Conservation (phyloP, 2,888 invertebrate genomes). For the Lochmaea crataegi region DNA sequence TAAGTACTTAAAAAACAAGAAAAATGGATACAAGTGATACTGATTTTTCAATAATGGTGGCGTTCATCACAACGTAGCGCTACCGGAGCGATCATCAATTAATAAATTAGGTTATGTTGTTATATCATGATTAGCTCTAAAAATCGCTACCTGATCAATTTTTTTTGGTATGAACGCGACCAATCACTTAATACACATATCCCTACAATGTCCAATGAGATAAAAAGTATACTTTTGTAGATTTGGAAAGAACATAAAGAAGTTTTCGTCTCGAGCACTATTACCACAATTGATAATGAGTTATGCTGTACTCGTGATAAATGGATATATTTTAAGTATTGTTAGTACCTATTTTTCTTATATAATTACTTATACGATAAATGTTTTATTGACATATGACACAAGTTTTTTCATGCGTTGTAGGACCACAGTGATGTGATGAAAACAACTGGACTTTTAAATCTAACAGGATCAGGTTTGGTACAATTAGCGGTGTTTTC, state of each 20-base stretch:
- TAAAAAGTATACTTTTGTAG: conserved; percentile 32
- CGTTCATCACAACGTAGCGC: too few species aligned
- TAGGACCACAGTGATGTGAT: conserved; percentile 41
- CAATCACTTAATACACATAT: too few species aligned
- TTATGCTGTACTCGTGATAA: conserved; percentile 40
- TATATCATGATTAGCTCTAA: too few species aligned
- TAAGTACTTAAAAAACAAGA: too few species aligned
- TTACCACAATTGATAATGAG: conserved; percentile 44
- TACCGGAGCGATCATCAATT: too few species aligned
- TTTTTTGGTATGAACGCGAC: too few species aligned
- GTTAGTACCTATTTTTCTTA: conserved; percentile 15
- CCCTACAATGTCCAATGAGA: background rate
- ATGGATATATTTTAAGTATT: conserved; percentile 38
- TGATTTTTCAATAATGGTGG: too few species aligned
- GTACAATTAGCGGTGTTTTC: conserved; percentile 43
- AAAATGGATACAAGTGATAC: too few species aligned
- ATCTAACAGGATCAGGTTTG: conserved; percentile 33
- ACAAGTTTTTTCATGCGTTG: conserved; percentile 11
- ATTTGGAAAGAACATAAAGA: conserved; percentile 42
- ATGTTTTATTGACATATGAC: background rate
- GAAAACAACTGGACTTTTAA: conserved; percentile 41
- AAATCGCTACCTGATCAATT: too few species aligned
- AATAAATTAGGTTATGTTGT: too few species aligned
- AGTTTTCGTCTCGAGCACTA: conserved; percentile 37
- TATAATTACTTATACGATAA: background rate